Evolutionary conservation across 2,797 vertebrate species (phyloP), one percentile per base, ranked within the genome.

Genomic region (Spondyliosoma cantharus): DNA sequence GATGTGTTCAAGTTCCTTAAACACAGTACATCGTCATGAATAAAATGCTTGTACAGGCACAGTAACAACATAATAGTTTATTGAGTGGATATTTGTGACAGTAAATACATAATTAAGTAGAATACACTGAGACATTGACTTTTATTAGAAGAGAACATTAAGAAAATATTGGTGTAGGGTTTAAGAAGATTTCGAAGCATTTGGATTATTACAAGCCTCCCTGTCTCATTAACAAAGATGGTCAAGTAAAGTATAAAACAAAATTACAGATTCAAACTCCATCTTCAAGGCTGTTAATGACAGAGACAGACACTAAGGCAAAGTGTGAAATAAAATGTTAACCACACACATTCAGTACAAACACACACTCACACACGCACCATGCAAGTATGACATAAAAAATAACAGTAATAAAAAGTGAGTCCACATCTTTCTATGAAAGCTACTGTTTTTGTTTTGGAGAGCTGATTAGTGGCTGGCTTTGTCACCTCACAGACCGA

Each of bases 81-180:
- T 92, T 92, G 66, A 84, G 65, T 80, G 37, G 25, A 90, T 84
- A 82, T 74, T 75, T 84, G 52, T 69, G 49, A 90, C 81, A 86
- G 71, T 78, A 78, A 85, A 89, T 89, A 90, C 85, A 90, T 87
- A 70, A 76, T 71, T 76, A 49, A 59, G 59, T 50, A 52, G 78
- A 86, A 85, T 82, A 89, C 52, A 85, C 5, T 54, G 45, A 22
- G 24, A 78, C 54, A 69, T 76, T 69, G 1, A 52, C 64, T 74
- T 83, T 85, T 76, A 89, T 85, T 85, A 89, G 53, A 88, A 84
- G 62, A 83, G 24, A 80, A 84, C 80, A 81, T 82, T 74, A 91
- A 75, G 76, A 90, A 89, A 90, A 87, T 81, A 88, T 62, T 45
- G 54, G 22, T 54, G 19, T 64, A 68, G n/a, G 19, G 16, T 69